Evolutionary conservation across 2,797 vertebrate species (phyloP).

Genomic region (Lutjanus argentimaculatus): DNA sequence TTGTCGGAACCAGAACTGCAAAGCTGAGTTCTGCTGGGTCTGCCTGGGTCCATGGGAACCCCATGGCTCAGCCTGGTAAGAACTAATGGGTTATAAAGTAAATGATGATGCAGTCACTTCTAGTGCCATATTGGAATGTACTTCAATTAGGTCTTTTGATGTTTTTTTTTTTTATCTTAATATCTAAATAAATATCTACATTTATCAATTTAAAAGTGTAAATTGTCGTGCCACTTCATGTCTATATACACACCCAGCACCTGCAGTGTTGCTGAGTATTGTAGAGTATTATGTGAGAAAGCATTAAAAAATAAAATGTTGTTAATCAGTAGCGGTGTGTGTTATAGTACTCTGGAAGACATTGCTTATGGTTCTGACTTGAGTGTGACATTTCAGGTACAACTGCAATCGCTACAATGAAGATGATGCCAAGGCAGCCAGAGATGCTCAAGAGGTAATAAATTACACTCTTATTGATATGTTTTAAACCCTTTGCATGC

Average conservation of each 20-base stretch:
- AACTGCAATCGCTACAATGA: conserved; percentile 99
- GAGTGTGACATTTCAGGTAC: conserved; percentile 88
- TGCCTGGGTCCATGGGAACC: conserved; percentile 99
- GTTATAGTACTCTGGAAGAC: not conserved
- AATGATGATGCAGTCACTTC: not conserved
- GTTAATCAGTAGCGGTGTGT: not conserved
- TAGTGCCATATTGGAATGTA: not conserved
- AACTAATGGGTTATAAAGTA: conserved; percentile 37
- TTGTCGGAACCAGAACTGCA: conserved; percentile 99
- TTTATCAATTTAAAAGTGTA: not conserved
- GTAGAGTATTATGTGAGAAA: not conserved
- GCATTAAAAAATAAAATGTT: not conserved
- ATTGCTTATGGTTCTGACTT: conserved; percentile 41
- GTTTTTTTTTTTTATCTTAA: too few species aligned
- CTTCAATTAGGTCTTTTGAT: too few species aligned
- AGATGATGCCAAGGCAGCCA: conserved; percentile 99
- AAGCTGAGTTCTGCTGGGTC: conserved; percentile 99
- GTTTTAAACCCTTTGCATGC: not conserved
- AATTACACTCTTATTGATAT: not conserved
- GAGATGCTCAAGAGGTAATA: conserved; percentile 97
- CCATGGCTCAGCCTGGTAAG: conserved; percentile 98
- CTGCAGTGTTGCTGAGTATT: not conserved
- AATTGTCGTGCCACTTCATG: not conserved
- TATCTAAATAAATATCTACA: not conserved
- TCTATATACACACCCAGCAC: not conserved